Evolutionary conservation across 1,140 invertebrate species (phyloP), one percentile per base, ranked within the genome.

Genomic region (Elymnias hypermnestra): DNA sequence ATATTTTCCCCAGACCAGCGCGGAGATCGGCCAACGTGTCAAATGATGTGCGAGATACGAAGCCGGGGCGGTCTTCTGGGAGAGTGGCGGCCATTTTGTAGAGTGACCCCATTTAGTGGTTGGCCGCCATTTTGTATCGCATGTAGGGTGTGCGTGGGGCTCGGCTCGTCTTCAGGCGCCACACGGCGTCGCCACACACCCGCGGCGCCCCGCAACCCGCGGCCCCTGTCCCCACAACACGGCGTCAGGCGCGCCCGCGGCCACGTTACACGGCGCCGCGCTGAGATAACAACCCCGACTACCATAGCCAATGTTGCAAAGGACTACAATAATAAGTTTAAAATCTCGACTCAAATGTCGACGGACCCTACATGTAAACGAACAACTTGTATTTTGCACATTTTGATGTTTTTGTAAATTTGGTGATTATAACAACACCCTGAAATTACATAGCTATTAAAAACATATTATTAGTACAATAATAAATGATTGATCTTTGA

Each of bases 21-120:
- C 0, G 3, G 4, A 28, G 6, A n/a, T 2, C 13, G 29, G 7
- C 36, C 39, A 25, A 18, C 31, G 35, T 45, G 66, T 75, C 65
- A 72, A 8, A 72, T 41, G 29, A 69, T 41, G 57, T 67, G 70
- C 38, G 68, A 59, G 59, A 57, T 46, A 37, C 57, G 60, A 21
- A 45, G 29, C 26, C 57, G 58, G 37, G 52, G 61, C 19, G 48
- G 42, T 5, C 45, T 45, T 18, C 48, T 23, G 35, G 37, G 43
- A 38, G 40, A 2, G 48, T 4, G 25, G 42, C 22, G 39, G 23
- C 36, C 48, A 31, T 41, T 41, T 41, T 41, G 46, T 18, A n/a
- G n/a, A n/a, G n/a, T n/a, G n/a, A n/a, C n/a, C n/a, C n/a, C n/a
- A n/a, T n/a, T n/a, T n/a, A n/a, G n/a, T n/a, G n/a, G n/a, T n/a